phyloP scores from a whole-genome alignment of 2,113 vertebrate genomes.

The Otus sunia region DNA sequence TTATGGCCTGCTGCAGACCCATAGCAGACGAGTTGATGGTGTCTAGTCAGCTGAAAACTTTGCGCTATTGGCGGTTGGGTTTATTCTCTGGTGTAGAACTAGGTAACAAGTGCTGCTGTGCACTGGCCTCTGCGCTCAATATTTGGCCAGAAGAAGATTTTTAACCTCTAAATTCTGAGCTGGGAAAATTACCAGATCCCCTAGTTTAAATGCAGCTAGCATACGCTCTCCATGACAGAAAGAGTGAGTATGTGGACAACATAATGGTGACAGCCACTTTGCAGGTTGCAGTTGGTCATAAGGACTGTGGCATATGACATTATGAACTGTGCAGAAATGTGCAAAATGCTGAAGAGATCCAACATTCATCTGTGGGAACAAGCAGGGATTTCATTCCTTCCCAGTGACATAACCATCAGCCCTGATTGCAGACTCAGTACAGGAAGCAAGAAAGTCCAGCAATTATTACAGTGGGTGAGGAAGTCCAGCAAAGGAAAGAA shows the following conservation, averaged over 20 bases:
- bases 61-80: background rate
- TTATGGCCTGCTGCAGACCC: background rate
- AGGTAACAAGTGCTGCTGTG: background rate
- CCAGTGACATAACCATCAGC: background rate
- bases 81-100: background rate
- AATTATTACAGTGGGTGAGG: background rate
- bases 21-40: background rate
- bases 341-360: background rate
- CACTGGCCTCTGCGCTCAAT: background rate
- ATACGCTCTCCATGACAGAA: background rate
- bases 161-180: background rate
- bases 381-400: background rate
- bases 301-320: background rate
- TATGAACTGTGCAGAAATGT: background rate
- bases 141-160: background rate
- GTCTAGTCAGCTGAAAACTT: background rate
- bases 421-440: background rate
- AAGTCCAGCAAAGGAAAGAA: background rate
- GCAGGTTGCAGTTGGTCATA: background rate
- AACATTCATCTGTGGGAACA: background rate
- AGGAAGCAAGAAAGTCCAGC: background rate
- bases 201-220: background rate
- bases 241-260: background rate
- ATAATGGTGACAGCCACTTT: background rate
- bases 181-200: background rate